phyloP scores from a whole-genome alignment of 2,888 invertebrate species.

The Yponomeuta plumbellus region DNA sequence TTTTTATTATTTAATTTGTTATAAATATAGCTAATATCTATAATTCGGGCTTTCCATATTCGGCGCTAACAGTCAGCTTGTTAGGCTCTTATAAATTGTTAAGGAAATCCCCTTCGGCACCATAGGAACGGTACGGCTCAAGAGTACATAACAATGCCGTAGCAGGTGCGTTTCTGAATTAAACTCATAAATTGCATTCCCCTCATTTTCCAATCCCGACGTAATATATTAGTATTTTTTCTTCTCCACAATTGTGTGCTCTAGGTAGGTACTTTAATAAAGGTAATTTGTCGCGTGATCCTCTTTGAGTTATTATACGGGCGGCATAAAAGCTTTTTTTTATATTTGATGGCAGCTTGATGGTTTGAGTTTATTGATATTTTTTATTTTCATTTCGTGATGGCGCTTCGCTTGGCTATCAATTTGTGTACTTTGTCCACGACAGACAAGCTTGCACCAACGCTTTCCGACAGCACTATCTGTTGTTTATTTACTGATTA shows the following conservation, averaged over 20 bases:
- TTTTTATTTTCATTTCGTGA: background rate
- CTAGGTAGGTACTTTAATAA: slow-evolving; percentile 29
- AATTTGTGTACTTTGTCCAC: too few species aligned
- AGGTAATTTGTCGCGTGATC: slow-evolving; percentile 48
- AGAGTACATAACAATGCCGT: slow-evolving; percentile 16
- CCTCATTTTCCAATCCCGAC: slow-evolving; percentile 48
- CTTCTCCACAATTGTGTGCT: slow-evolving; percentile 18
- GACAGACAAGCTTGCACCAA: too few species aligned
- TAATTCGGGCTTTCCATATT: too few species aligned
- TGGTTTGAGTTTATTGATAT: background rate
- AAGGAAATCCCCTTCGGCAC: too few species aligned
- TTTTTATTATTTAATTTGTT: too few species aligned
- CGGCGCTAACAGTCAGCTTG: too few species aligned
- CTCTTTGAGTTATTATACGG: slow-evolving; percentile 46
- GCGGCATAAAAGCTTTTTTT: slow-evolving; percentile 25
- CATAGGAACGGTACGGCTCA: too few species aligned
- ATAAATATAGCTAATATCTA: too few species aligned
- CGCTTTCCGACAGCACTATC: too few species aligned
- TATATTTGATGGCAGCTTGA: background rate
- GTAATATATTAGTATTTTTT: background rate
- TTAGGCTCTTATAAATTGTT: too few species aligned
- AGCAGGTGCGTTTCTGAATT: slow-evolving; percentile 52
- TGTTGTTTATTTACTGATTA: too few species aligned
- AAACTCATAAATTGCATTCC: slow-evolving; percentile 51
- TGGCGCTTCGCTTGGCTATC: too few species aligned